Evolutionary conservation across 2,888 invertebrate genomes (phyloP).

Genomic region (Malthinus flaveolus): DNA sequence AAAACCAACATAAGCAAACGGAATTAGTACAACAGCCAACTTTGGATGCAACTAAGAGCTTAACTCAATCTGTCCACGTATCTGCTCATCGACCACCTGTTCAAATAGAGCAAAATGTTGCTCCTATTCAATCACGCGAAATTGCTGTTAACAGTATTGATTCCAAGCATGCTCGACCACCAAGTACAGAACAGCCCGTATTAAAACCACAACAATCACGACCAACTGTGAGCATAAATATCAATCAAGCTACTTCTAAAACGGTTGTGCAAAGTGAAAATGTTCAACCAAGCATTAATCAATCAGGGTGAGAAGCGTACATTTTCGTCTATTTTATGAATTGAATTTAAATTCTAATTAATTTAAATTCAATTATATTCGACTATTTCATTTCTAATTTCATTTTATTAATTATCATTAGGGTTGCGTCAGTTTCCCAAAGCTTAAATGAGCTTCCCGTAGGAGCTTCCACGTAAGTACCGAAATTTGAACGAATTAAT

Average conservation of each 20-base stretch:
- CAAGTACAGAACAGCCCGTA: conserved; percentile 14
- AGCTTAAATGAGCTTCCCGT: too few relatives aligned
- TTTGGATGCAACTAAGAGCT: too few relatives aligned
- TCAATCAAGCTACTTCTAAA: conserved; percentile 4
- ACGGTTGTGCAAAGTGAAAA: neutral
- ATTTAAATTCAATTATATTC: too few relatives aligned
- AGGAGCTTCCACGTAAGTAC: neutral
- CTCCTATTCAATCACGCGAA: neutral
- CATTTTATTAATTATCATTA: too few relatives aligned
- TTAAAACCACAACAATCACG: neutral
- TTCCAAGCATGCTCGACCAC: conserved; percentile 12
- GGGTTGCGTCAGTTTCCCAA: too few relatives aligned
- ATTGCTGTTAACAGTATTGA: neutral
- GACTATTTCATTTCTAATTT: too few relatives aligned
- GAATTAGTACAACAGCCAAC: too few relatives aligned
- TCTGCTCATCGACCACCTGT: neutral
- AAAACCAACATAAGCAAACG: too few relatives aligned
- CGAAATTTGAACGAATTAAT: neutral
- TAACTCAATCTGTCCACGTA: neutral
- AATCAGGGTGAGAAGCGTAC: conserved; percentile 1
- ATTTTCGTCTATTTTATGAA: neutral
- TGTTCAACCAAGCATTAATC: neutral
- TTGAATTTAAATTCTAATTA: too few relatives aligned
- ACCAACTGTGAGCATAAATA: conserved; percentile 11
- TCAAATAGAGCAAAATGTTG: neutral